Percentiles rank a stretch among this genome's conserved stretches.
Conservation (phyloP, 2,113 vertebrate species). For the Pampusana beccarii region DNA sequence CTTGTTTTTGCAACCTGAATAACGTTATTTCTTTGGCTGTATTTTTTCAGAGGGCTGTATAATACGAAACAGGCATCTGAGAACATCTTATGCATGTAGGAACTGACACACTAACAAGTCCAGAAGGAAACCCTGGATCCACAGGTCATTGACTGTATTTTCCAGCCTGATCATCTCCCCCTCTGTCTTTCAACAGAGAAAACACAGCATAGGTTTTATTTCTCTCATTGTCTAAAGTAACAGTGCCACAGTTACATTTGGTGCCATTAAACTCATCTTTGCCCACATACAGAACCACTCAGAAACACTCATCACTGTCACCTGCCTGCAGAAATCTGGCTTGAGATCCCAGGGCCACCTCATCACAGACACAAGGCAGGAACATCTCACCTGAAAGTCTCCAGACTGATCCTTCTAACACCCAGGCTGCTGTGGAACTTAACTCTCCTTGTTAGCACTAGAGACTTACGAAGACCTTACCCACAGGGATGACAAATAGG, state of each 20-base stretch:
- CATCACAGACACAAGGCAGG: no score
- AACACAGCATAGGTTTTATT: background rate
- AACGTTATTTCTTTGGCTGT: background rate
- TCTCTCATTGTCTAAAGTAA: background rate
- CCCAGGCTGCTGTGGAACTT: no score
- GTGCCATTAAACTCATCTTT: background rate
- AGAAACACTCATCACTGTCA: no score
- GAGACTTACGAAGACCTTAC: no score
- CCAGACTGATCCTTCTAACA: no score
- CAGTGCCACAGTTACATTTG: fast-evolving
- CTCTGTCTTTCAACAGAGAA: background rate
- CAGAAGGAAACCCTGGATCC: background rate
- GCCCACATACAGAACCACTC: no score
- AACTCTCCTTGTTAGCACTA: no score
- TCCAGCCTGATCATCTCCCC: background rate
- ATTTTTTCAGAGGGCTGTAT: background rate
- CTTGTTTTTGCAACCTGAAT: background rate
- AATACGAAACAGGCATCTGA: background rate
- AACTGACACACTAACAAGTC: background rate
- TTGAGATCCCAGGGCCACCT: no score
- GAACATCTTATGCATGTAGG: background rate
- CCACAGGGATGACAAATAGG: no score
- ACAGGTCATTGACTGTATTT: background rate
- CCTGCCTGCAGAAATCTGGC: no score
- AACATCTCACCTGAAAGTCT: no score